phyloP scores from a whole-genome alignment of 2,888 invertebrate species.

The Blastobasis lacticolella region DNA sequence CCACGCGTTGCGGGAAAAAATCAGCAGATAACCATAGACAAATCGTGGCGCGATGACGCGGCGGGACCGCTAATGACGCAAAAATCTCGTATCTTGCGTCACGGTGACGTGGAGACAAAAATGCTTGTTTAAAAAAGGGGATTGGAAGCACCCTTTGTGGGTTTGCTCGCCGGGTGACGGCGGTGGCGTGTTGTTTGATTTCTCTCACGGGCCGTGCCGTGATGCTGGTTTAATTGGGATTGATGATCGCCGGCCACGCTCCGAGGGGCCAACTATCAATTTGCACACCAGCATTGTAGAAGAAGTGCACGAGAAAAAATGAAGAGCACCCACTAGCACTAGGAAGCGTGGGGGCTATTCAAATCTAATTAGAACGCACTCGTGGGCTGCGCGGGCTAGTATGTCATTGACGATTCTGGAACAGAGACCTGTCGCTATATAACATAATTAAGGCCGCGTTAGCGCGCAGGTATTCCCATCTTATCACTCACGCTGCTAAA shows the following conservation, averaged over 20 bases:
- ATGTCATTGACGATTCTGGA: too few species aligned
- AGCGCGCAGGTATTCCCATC: background rate
- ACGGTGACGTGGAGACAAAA: conserved; percentile 45
- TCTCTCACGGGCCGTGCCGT: conserved; percentile 57
- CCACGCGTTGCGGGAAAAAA: conserved; percentile 50
- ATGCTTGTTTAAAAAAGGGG: conserved; percentile 50
- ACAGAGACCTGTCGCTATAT: too few species aligned
- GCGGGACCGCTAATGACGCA: conserved; percentile 64
- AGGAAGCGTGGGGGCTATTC: too few species aligned
- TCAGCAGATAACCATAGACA: conserved; percentile 66
- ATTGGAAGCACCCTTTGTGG: conserved; percentile 43
- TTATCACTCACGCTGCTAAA: conserved; percentile 3
- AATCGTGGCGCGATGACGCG: conserved; percentile 63
- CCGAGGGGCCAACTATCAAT: conserved; percentile 18
- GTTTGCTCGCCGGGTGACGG: conserved; percentile 36
- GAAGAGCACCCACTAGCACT: too few species aligned
- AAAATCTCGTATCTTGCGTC: conserved; percentile 55
- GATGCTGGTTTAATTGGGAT: conserved; percentile 64
- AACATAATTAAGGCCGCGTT: too few species aligned
- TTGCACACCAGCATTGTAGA: background rate
- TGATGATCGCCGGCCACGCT: conserved; percentile 48
- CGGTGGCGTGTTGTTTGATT: conserved; percentile 54
- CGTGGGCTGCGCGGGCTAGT: too few species aligned
- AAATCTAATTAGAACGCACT: too few species aligned
- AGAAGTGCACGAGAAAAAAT: too few species aligned